Conservation (phyloP, 2,888 invertebrate genomes). For the Elegia similella region DNA sequence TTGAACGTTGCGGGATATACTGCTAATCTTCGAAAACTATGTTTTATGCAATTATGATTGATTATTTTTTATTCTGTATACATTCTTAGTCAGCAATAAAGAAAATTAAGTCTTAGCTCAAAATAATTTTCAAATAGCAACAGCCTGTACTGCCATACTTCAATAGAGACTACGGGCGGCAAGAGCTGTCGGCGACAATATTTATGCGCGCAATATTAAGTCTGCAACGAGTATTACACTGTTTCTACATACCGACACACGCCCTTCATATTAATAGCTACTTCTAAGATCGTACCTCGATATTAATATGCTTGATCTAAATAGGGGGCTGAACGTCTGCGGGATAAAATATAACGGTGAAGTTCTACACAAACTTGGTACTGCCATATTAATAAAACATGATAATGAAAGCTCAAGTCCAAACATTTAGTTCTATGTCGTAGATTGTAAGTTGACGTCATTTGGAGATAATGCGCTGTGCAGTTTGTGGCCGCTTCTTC, state of each 20-base stretch:
- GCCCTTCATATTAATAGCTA: conserved; percentile 12
- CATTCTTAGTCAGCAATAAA: background rate
- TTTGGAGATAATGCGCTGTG: too few species aligned
- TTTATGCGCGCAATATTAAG: conserved; percentile 82
- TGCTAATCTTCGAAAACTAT: too few species aligned
- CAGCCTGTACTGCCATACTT: conserved; percentile 70
- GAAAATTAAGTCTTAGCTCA: too few species aligned
- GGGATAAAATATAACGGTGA: background rate
- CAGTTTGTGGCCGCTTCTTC: too few species aligned
- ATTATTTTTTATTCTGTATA: background rate
- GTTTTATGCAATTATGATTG: too few species aligned
- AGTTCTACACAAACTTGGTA: background rate
- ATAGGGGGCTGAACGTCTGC: background rate
- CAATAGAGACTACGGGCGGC: conserved; percentile 77
- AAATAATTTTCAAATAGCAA: conserved; percentile 17
- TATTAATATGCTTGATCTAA: conserved; percentile 3
- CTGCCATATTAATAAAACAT: background rate
- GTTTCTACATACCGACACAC: conserved; percentile 17
- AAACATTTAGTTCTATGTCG: too few species aligned
- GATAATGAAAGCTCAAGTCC: too few species aligned
- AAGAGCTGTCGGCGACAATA: conserved; percentile 76
- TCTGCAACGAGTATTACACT: conserved; percentile 31
- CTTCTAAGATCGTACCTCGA: conserved; percentile 8
- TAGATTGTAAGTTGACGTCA: too few species aligned
- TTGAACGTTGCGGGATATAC: too few species aligned